Percentiles rank a stretch among this genome's conserved stretches.
Conservation (phyloP, 2,113 vertebrate species). For the Psephotus haematonotus region DNA sequence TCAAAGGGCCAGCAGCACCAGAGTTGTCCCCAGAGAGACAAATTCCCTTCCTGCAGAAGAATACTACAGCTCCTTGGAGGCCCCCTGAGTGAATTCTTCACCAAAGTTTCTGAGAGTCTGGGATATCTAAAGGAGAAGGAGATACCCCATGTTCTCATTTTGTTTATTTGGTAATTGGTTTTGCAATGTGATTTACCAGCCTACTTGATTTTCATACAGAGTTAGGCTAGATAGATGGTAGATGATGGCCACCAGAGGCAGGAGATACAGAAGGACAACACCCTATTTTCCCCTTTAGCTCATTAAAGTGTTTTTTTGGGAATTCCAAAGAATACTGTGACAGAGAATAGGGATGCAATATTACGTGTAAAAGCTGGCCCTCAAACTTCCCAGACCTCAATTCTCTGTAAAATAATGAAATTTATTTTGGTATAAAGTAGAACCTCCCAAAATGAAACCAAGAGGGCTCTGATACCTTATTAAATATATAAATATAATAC, state of each 20-base stretch:
- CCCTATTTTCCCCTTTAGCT: not conserved
- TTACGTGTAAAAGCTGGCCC: not conserved
- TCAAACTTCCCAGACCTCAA: not conserved
- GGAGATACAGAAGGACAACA: not conserved
- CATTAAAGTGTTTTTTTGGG: not conserved
- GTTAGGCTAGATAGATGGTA: not conserved
- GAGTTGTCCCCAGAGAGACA: not conserved
- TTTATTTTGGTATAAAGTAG: not conserved
- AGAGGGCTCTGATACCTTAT: not conserved
- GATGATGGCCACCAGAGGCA: not conserved
- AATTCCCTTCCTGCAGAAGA: not conserved
- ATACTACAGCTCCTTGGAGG: not conserved
- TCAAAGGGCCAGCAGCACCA: not conserved
- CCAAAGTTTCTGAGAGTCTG: not conserved
- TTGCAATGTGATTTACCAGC: not conserved
- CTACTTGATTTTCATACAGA: not conserved
- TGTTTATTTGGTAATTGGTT: not conserved
- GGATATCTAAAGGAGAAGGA: not conserved
- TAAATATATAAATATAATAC: not conserved
- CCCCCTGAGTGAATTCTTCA: not conserved
- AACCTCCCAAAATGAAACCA: not conserved
- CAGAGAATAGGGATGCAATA: not conserved
- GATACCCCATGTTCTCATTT: not conserved
- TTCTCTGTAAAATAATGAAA: not conserved
- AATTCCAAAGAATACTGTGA: not conserved